A percentile compares a stretch with the other conserved stretches of the same genome.
phyloP scores from a whole-genome alignment of 92 coral and sea anemone species.

The Phymanthus crucifer region DNA sequence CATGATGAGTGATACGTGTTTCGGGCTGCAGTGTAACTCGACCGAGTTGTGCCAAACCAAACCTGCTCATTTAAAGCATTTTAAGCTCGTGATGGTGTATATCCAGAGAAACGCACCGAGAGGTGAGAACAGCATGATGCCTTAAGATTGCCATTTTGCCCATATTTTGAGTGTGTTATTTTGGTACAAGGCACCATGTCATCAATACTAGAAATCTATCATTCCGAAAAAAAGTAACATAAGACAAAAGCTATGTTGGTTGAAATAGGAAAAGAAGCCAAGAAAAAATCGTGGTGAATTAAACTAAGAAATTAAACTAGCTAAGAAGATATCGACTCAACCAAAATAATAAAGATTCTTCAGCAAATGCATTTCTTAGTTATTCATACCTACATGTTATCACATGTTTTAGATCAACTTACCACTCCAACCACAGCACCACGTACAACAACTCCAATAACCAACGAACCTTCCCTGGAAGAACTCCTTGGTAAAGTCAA shows the following conservation, averaged over 20 bases:
- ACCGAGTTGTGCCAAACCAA: conserved; percentile 68
- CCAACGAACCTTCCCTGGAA: conserved; percentile 71
- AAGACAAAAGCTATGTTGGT: no score
- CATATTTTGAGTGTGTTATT: no score
- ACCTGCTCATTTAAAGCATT: conserved; percentile 74
- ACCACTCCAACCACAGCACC: conserved; percentile 34
- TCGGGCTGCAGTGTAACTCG: conserved; percentile 69
- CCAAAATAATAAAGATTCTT: no score
- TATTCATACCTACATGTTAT: not conserved
- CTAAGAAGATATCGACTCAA: no score
- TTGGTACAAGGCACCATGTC: no score
- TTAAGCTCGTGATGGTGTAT: conserved; percentile 70
- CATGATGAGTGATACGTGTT: conserved; percentile 83
- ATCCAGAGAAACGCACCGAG: conserved; percentile 48
- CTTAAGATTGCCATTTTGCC: not conserved
- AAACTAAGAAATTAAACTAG: no score
- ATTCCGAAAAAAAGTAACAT: no score
- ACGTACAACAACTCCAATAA: not conserved
- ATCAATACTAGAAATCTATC: no score
- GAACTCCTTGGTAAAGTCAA: conserved; percentile 77
- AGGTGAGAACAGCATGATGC: conserved; percentile 16
- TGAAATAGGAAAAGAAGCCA: no score
- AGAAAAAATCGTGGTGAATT: no score
- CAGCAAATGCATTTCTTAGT: not conserved
- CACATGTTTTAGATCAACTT: not conserved